These are phyloP conservation scores for Actenoides hombroni DNA, from an alignment of 2,113 vertebrate species.

Conservation along the genomic window DNA sequence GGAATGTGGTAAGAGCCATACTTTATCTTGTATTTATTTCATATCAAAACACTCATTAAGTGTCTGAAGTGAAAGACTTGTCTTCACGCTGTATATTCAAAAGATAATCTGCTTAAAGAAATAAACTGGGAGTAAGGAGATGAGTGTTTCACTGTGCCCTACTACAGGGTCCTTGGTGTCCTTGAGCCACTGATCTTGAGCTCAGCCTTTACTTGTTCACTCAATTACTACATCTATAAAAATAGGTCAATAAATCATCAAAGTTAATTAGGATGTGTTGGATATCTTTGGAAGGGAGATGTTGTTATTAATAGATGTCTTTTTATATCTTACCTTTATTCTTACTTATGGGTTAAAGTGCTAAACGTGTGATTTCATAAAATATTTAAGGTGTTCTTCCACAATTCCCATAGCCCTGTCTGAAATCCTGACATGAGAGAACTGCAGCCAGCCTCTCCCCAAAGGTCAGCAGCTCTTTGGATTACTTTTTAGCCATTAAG, in stretches of 20 bases:
- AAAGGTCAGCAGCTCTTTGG: neutral
- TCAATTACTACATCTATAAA: neutral
- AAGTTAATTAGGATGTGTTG: conserved; percentile 29
- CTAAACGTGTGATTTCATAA: neutral
- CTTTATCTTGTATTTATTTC: neutral
- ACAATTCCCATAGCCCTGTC: neutral
- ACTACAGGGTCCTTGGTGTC: neutral
- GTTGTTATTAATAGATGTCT: neutral
- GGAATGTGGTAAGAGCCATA: neutral
- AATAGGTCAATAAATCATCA: conserved; percentile 10
- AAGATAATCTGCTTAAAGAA: neutral
- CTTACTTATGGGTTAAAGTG: neutral
- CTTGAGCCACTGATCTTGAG: neutral
- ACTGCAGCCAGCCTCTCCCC: neutral
- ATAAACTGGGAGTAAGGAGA: accelerated
- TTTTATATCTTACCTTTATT: neutral
- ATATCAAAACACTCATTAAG: neutral
- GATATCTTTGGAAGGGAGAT: neutral
- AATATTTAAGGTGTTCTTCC: neutral
- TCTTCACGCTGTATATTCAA: neutral
- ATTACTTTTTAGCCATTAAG: neutral
- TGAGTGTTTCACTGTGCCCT: neutral
- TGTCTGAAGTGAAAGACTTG: neutral
- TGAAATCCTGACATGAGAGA: neutral
- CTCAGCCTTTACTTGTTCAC: neutral